These are phyloP conservation scores for Hydrochoerus hydrochaeris DNA, from an alignment of 2,113 vertebrate genomes.

Conservation along the genomic window DNA sequence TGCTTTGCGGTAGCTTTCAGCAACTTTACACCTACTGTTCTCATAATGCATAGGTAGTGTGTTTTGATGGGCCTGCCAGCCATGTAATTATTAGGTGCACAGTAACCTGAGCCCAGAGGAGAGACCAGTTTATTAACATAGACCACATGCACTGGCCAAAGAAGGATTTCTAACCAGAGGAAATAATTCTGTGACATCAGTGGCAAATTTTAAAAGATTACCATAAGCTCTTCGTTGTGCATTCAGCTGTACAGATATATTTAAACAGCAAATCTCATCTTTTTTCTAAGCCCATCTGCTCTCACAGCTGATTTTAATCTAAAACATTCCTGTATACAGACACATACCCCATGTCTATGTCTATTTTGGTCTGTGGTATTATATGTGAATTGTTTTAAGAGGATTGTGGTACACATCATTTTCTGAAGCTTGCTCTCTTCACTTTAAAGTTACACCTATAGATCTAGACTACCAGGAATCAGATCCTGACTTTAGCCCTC, in stretches of 20 bases:
- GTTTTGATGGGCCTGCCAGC: background rate
- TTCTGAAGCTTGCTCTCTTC: background rate
- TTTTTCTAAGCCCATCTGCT: constrained; percentile 34
- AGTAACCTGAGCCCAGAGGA: background rate
- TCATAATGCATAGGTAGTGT: background rate
- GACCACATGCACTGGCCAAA: background rate
- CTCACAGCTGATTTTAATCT: background rate
- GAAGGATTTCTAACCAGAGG: background rate
- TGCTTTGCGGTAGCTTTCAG: constrained; percentile 12
- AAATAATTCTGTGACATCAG: constrained; percentile 34
- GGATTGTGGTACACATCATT: background rate
- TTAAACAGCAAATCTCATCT: background rate
- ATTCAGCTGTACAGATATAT: background rate
- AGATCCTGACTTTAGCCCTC: background rate
- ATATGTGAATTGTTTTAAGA: background rate
- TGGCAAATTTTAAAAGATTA: constrained; percentile 5
- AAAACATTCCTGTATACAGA: background rate
- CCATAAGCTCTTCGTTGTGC: constrained; percentile 12
- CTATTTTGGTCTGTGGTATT: background rate
- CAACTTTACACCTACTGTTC: background rate
- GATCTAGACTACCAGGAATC: background rate
- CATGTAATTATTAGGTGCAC: background rate
- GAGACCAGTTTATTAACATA: constrained; percentile 40
- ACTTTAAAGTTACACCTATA: background rate
- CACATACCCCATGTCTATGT: background rate